Conservation (phyloP, 2,113 vertebrate species). For the Gorsachius goisagi region DNA sequence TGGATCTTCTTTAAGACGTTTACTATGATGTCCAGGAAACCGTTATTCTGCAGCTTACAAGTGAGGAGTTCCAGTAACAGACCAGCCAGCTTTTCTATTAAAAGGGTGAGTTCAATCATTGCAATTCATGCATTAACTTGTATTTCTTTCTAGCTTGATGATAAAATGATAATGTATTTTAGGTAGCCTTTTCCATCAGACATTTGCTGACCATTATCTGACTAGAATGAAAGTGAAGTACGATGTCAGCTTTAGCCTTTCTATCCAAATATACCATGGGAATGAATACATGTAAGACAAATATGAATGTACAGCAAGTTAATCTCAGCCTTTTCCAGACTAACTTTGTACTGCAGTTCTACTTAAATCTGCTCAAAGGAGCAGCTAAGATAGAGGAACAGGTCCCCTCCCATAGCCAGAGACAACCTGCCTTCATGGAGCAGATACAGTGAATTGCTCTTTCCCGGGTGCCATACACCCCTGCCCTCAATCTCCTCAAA, state of each 20-base stretch:
- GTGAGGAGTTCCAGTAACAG: neutral
- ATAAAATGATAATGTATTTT: constrained; percentile 10
- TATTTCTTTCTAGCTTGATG: neutral
- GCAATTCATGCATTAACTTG: neutral
- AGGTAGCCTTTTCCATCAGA: neutral
- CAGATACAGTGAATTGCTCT: neutral
- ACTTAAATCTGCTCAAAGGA: neutral
- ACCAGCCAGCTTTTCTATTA: neutral
- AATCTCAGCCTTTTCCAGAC: neutral
- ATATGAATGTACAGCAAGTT: neutral
- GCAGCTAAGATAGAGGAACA: neutral
- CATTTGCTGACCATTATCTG: constrained; percentile 27
- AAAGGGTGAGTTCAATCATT: neutral
- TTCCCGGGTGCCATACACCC: neutral
- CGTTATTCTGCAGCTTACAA: neutral
- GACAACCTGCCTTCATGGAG: neutral
- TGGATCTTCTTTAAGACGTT: neutral
- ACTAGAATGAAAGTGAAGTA: constrained; percentile 5
- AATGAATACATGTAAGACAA: neutral
- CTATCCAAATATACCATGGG: neutral
- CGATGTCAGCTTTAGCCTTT: constrained; percentile 43
- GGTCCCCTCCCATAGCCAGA: neutral
- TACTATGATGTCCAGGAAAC: neutral
- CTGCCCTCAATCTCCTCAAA: neutral
- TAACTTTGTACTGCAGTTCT: neutral